Evolutionary conservation across 2,113 vertebrate genomes (phyloP), one percentile per base, ranked within the genome.

Genomic region (Scophthalmus maximus): DNA sequence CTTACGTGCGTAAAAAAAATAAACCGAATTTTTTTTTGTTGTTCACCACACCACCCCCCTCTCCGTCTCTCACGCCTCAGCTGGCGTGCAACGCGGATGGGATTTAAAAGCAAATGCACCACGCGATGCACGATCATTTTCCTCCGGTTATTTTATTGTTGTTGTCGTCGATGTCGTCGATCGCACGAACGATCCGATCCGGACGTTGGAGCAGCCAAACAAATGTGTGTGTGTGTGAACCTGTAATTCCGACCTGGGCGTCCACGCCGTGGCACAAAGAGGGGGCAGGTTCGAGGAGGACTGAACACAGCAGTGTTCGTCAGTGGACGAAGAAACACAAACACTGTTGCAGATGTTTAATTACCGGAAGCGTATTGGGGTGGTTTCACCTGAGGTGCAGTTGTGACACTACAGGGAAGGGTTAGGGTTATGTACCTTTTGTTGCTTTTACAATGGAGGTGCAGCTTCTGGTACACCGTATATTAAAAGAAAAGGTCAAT

Each of bases 1-100:
- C 80, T 84, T 89, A 86, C 87, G 89, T 92, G 90, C 81, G 77
- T 73, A 73, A 88, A 85, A 86, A n/a, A n/a, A n/a, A n/a, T n/a
- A n/a, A n/a, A n/a, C n/a, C n/a, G n/a, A n/a, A n/a, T n/a, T n/a
- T n/a, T n/a, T n/a, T n/a, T n/a, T n/a, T n/a, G n/a, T n/a, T 82
- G 69, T 86, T 72, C 71, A 70, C 22, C 57, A 66, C 38, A 4
- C 38, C 38, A 4, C 38, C 38, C 38, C 38, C 38, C 38, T 9
- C 38, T 9, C 38, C 38, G 4, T 9, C 38, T 9, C 38, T 9
- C 38, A 3, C 17, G 17, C 42, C 38, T 14, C 15, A 6, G 3
- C 40, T 42, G 40, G 42, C 42, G 42, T 46, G 42, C 42, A 46
- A 42, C 42, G 8, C 8, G n/a, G 18, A 20, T n/a, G 18, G 42